Percentiles rank a stretch among this genome's conserved stretches.
Evolutionary conservation across 64 coral and sea anemone species (phyloP).

Genomic region (Platygyra sinensis): DNA sequence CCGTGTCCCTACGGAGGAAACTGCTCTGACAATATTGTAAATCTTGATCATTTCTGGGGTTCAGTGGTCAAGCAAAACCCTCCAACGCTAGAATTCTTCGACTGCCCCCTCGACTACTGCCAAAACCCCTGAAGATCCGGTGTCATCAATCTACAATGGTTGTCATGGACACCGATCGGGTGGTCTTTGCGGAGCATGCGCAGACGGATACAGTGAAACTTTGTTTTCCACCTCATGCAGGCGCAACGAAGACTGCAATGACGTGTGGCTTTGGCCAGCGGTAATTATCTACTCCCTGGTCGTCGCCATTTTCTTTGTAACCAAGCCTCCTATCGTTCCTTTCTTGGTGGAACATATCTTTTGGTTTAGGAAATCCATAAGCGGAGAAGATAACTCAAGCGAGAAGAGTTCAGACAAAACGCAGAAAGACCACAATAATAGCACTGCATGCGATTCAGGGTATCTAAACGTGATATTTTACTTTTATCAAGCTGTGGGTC

Average conservation of each 20-base stretch:
- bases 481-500: conserved; percentile 45
- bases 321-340: conserved; percentile 41
- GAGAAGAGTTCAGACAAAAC: not conserved
- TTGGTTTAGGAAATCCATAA: conserved; percentile 32
- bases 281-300: conserved; percentile 8
- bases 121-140: not conserved
- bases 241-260: conserved; percentile 47
- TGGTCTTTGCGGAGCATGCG: conserved; percentile 64
- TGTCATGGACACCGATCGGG: conserved; percentile 63
- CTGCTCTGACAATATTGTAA: conserved; percentile 16
- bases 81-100: conserved; percentile 48
- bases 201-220: conserved; percentile 54
- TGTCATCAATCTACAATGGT: conserved; percentile 12
- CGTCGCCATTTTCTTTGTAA: conserved; percentile 59
- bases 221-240: conserved; percentile 68
- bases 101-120: conserved; percentile 61
- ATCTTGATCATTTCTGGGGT: conserved; percentile 53
- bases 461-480: conserved; percentile 47
- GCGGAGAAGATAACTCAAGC: not conserved
- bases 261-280: conserved; percentile 74
- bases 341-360: conserved; percentile 45
- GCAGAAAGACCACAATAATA: too few relatives aligned
- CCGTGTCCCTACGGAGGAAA: conserved; percentile 70
- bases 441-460: not conserved
- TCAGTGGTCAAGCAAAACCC: conserved; percentile 36